Evolutionary conservation across 2,113 vertebrate genomes (phyloP).

Genomic region (Phalacrocorax aristotelis): DNA sequence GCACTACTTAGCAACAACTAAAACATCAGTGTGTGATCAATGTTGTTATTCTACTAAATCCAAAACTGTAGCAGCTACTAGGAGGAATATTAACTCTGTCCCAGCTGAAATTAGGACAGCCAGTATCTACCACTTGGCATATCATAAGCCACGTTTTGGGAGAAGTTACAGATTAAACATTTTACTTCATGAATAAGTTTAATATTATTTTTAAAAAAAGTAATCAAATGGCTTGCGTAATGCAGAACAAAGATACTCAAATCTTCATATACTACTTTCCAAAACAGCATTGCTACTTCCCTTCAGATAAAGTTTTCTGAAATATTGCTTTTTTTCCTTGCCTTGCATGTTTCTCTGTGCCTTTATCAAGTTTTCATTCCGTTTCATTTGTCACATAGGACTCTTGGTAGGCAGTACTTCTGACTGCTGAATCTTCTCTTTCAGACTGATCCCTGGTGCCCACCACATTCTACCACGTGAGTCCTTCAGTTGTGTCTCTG

Average conservation of each 20-base stretch:
- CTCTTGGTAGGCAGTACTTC: background rate
- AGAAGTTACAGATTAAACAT: background rate
- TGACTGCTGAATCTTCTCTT: background rate
- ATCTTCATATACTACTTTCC: rapidly evolving
- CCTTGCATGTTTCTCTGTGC: background rate
- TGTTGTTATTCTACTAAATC: too few species aligned
- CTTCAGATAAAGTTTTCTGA: background rate
- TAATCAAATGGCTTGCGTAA: background rate
- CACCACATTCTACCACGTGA: rapidly evolving
- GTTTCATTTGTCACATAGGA: background rate
- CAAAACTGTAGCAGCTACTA: too few species aligned
- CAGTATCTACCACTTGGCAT: background rate
- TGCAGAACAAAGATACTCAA: background rate
- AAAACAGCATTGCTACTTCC: rapidly evolving
- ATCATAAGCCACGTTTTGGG: background rate
- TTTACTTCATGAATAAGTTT: too few species aligned
- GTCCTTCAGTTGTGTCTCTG: background rate
- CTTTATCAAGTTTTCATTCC: background rate
- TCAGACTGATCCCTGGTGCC: background rate
- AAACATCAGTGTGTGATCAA: too few species aligned
- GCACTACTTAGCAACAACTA: too few species aligned
- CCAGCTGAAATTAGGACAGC: too few species aligned
- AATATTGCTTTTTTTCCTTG: background rate
- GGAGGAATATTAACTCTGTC: too few species aligned
- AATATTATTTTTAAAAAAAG: background rate